phyloP scores from a whole-genome alignment of 2,797 vertebrate genomes.

The Lagorchestes hirsutus region DNA sequence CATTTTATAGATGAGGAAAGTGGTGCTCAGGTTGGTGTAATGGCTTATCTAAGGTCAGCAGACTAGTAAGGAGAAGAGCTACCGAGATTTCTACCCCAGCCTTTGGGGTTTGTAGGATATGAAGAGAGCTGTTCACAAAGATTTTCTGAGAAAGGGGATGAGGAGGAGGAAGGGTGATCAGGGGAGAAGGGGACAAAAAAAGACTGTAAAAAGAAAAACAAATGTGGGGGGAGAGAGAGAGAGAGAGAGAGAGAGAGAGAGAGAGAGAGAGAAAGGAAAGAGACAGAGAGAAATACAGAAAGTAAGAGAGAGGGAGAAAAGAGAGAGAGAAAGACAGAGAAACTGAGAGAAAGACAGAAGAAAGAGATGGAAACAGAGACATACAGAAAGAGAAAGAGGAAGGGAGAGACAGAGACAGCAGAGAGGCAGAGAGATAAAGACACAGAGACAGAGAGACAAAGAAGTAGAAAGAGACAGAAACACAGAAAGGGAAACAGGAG shows the following conservation, averaged over 20 bases:
- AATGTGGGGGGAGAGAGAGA: too few species aligned
- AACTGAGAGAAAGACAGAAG: neutral
- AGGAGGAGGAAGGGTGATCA: neutral
- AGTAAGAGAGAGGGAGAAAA: neutral
- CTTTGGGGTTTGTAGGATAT: neutral
- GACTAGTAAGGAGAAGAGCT: neutral
- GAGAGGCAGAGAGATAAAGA: neutral
- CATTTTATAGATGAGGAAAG: neutral
- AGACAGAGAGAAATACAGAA: neutral
- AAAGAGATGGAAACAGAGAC: neutral
- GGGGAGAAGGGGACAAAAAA: too few species aligned
- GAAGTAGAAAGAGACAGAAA: neutral
- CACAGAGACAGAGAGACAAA: neutral
- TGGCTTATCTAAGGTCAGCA: neutral
- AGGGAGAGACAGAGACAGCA: neutral
- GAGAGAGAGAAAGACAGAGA: neutral
- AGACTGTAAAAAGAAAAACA: too few species aligned
- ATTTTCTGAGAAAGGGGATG: slow-evolving; percentile 40
- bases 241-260: neutral
- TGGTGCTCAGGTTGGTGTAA: neutral
- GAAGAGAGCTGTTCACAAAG: neutral
- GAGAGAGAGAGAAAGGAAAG: neutral
- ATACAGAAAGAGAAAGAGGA: too few species aligned
- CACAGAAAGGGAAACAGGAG: neutral
- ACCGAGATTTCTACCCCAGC: neutral